Conservation (phyloP, 92 coral and sea anemone genomes). For the Porites rus region DNA sequence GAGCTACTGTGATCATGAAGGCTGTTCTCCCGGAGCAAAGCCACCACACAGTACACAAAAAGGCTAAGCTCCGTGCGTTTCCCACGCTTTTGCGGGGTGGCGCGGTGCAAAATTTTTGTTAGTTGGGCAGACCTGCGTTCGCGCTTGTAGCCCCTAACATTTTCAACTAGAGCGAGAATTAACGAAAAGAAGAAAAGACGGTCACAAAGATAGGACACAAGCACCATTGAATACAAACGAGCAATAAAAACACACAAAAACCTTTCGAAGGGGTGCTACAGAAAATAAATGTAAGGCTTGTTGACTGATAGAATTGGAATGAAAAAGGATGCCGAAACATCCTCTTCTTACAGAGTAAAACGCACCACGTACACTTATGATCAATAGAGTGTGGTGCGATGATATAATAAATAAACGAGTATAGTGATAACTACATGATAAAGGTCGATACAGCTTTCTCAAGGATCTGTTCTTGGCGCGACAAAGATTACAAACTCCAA, state of each 20-base stretch:
- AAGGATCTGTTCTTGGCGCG: not conserved
- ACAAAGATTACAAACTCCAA: not conserved
- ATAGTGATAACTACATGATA: not conserved
- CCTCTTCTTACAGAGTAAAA: not conserved
- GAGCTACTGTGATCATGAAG: constrained; percentile 92
- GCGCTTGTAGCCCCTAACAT: constrained; percentile 75
- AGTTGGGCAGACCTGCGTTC: constrained; percentile 92
- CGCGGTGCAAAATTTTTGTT: constrained; percentile 91
- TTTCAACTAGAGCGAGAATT: not conserved
- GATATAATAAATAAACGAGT: not conserved
- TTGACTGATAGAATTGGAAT: not conserved
- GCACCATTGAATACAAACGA: not conserved
- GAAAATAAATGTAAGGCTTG: not conserved
- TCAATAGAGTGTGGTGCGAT: not conserved
- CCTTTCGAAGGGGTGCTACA: not conserved
- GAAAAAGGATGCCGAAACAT: not conserved
- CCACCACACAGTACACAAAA: constrained; percentile 62
- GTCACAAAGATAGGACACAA: not conserved
- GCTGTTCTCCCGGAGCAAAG: constrained; percentile 84
- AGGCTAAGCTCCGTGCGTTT: constrained; percentile 70
- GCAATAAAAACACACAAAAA: not conserved
- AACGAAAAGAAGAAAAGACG: not conserved
- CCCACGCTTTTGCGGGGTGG: constrained; percentile 56
- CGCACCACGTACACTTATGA: not conserved
- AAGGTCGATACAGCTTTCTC: not conserved